Evolutionary conservation across 2,888 invertebrate species (phyloP).

Genomic region (Seladonia tumulorum): DNA sequence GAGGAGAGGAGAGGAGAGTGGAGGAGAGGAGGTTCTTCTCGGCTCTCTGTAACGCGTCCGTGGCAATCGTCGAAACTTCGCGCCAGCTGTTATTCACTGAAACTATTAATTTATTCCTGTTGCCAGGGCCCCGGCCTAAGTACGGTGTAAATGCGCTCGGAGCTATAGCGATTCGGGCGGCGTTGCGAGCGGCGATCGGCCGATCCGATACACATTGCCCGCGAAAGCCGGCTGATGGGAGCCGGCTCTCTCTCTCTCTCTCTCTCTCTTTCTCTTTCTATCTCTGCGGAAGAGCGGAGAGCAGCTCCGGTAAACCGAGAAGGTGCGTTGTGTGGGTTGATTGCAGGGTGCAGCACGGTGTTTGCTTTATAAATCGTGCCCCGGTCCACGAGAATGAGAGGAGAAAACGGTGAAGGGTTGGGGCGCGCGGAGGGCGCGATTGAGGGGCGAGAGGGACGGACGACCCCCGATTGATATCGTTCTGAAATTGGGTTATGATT

Average conservation of each 20-base stretch:
- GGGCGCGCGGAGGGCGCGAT: slow-evolving; percentile 30
- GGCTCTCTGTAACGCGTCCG: slow-evolving; percentile 46
- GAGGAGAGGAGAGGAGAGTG: neutral
- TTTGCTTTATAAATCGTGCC: slow-evolving; percentile 83
- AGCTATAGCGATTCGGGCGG: slow-evolving; percentile 77
- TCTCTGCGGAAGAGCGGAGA: slow-evolving; percentile 11
- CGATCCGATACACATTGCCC: slow-evolving; percentile 72
- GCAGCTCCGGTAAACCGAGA: slow-evolving; percentile 63
- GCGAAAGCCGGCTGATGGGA: slow-evolving; percentile 14
- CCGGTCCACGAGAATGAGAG: slow-evolving; percentile 62
- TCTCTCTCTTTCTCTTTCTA: neutral
- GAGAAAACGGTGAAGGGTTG: slow-evolving; percentile 48
- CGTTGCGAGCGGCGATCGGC: slow-evolving; percentile 73
- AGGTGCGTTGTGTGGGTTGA: slow-evolving; percentile 78
- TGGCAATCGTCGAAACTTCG: slow-evolving; percentile 68
- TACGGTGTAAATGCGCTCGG: slow-evolving; percentile 81
- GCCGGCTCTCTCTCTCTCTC: neutral
- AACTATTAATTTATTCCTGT: slow-evolving; percentile 79
- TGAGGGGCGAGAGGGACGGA: slow-evolving; percentile 29
- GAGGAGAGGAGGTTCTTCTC: neutral
- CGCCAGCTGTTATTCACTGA: slow-evolving; percentile 70
- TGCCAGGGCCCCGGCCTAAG: slow-evolving; percentile 79
- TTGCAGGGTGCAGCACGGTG: slow-evolving; percentile 82
- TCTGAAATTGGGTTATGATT: slow-evolving; percentile 78
- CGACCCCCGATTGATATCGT: slow-evolving; percentile 77